Conservation (phyloP, 1,140 invertebrate species). For the Tetragnatha versicolor region DNA sequence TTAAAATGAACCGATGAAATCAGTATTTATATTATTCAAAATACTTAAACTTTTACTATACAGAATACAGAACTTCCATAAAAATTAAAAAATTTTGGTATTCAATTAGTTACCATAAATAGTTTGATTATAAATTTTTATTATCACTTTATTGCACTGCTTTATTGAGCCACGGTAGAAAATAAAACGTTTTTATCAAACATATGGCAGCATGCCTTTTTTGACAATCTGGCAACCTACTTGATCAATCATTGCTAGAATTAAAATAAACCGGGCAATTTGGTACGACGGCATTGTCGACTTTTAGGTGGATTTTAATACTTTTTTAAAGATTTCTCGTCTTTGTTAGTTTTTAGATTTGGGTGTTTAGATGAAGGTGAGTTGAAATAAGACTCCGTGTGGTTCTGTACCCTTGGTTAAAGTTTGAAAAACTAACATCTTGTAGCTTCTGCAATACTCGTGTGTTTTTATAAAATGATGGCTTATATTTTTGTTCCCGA, state of each 20-base stretch:
- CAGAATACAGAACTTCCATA: no score
- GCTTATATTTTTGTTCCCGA: not conserved
- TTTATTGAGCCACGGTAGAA: no score
- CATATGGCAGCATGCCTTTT: conserved; percentile 15
- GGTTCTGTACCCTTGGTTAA: not conserved
- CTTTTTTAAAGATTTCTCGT: conserved; percentile 15
- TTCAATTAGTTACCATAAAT: no score
- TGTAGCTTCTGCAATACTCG: not conserved
- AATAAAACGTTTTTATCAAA: no score
- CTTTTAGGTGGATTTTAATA: conserved; percentile 25
- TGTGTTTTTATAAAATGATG: not conserved
- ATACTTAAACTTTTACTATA: no score
- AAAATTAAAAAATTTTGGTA: no score
- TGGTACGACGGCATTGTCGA: conserved; percentile 31
- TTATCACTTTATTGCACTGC: no score
- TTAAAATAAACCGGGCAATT: conserved; percentile 49
- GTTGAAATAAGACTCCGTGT: not conserved
- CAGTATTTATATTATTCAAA: no score
- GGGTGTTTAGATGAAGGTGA: conserved; percentile 48
- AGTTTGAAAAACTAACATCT: conserved; percentile 10
- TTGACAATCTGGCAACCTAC: conserved; percentile 51
- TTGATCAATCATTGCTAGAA: conserved; percentile 42
- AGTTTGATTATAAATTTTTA: no score
- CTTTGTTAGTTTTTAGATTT: conserved; percentile 43
- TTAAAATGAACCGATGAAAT: no score